Base-by-base conservation (phyloP, 92 coral and sea anemone genomes). In the Palythoa grandis region DNA sequence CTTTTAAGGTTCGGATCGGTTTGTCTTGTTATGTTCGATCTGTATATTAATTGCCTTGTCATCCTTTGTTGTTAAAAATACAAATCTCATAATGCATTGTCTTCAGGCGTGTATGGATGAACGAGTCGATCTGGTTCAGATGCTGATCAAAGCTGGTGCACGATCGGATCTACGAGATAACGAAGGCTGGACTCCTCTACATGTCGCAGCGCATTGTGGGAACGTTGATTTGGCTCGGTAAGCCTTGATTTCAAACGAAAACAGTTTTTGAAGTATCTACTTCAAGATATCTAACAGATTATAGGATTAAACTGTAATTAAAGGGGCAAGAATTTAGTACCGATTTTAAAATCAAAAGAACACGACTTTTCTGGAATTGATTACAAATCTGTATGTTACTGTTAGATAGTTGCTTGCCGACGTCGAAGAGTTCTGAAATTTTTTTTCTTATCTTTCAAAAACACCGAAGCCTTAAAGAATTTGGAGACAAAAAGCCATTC, bases 31-130 rank as follows among this genome's bases (percentile, higher is more conserved):
- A 25, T 15, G 63, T n/a, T n/a, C n/a, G 52, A 54, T 76, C 53
- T 24, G 50, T 65, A 53, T 17, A 24, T 53, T 76, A 76, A 14
- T 29, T 6, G 48, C 24, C 82, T 25, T 38, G 48, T 76, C 67
- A 76, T n/a, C 23, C 73, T 68, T 65, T 25, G 65, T 80, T 48
- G 15, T 15, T 38, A 43, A 0, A 39, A 43, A 20, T 12, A 4
- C 17, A 57, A 57, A 5, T 56, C 48, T 14, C 6, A 35, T 20
- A 12, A 20, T 50, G 17, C 74, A 22, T 12, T 76, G 75, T n/a
- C 72, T 85, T 72, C 69, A 89, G 92, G 92, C 92, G 0, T 89
- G 92, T 80, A 89, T 89, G 82, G 92, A 89, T 52, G 92, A 89
- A 20, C 86, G 83, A 23, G 22, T 71, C 5, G 92, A 89, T 17